These are phyloP conservation scores for Parnassius orleans DNA, from an alignment of 2,888 invertebrate species.

Conservation along the genomic window DNA sequence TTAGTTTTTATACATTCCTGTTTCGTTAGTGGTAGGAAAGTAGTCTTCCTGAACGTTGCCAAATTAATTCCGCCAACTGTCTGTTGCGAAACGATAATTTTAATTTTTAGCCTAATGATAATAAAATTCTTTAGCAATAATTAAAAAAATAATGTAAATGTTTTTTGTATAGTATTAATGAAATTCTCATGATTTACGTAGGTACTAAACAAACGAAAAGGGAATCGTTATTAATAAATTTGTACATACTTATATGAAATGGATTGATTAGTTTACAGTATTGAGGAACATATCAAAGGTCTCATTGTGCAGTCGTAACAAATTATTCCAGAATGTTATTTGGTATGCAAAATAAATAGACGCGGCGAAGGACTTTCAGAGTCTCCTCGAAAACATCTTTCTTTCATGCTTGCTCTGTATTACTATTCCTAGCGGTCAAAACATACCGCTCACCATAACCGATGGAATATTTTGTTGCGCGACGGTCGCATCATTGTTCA, in stretches of 20 bases:
- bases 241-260: slow-evolving; percentile 58
- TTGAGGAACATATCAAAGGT: slow-evolving; percentile 57
- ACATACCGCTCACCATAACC: slow-evolving; percentile 25
- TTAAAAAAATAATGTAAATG: slow-evolving; percentile 74
- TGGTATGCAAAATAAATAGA: slow-evolving; percentile 23
- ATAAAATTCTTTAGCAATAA: slow-evolving; percentile 79
- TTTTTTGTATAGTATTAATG: slow-evolving; percentile 76
- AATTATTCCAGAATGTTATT: slow-evolving; percentile 41
- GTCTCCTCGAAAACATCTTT: too few species aligned
- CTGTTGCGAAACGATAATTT: slow-evolving; percentile 73
- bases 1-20: slow-evolving; percentile 77
- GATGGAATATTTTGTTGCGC: slow-evolving; percentile 41
- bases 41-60: slow-evolving; percentile 81
- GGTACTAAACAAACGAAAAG: slow-evolving; percentile 46
- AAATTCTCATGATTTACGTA: slow-evolving; percentile 58
- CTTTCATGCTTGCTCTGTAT: too few species aligned
- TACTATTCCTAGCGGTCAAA: neutral
- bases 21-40: slow-evolving; percentile 79
- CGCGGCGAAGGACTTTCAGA: neutral
- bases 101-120: slow-evolving; percentile 72
- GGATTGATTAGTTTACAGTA: slow-evolving; percentile 46
- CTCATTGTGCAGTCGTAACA: slow-evolving; percentile 45
- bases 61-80: slow-evolving; percentile 77
- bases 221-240: slow-evolving; percentile 48
- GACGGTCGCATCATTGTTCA: slow-evolving; percentile 41